Conservation (phyloP, 2,888 invertebrate genomes). For the Aromia moschata region DNA sequence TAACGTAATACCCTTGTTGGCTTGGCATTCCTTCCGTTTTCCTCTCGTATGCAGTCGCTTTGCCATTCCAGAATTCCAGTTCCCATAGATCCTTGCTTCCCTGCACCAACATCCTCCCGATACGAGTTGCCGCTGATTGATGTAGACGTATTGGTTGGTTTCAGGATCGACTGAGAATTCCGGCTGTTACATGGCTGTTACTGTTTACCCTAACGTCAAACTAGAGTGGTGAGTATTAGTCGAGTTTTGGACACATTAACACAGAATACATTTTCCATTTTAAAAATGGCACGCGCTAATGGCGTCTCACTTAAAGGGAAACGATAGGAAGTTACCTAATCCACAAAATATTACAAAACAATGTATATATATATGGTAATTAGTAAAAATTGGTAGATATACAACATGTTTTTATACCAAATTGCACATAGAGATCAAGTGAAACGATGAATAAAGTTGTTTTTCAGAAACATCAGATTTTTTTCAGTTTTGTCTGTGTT, state of each 20-base stretch:
- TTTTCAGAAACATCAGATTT: too few relatives aligned
- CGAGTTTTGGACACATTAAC: constrained; percentile 3
- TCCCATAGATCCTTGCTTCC: background rate
- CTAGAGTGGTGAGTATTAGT: constrained; percentile 59
- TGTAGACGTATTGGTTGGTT: constrained; percentile 45
- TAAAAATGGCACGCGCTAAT: background rate
- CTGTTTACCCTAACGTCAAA: constrained; percentile 61
- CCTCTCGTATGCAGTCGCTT: too few relatives aligned
- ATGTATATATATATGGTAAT: too few relatives aligned
- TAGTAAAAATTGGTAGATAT: too few relatives aligned
- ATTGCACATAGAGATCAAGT: too few relatives aligned
- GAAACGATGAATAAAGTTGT: too few relatives aligned
- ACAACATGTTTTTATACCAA: too few relatives aligned
- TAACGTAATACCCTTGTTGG: background rate
- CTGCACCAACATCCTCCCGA: background rate
- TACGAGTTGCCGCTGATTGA: constrained; percentile 41
- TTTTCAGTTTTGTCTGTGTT: too few relatives aligned
- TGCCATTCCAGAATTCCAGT: background rate
- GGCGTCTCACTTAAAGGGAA: constrained; percentile 7
- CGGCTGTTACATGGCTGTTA: constrained; percentile 58
- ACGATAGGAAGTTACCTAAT: too few relatives aligned
- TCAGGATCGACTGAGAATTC: constrained; percentile 47
- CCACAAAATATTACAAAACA: too few relatives aligned
- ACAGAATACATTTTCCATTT: constrained; percentile 2
- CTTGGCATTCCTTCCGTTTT: background rate